Evolutionary conservation across 2,113 vertebrate genomes (phyloP), one percentile per base, ranked within the genome.

Genomic region (Pachypanchax playfairii): DNA sequence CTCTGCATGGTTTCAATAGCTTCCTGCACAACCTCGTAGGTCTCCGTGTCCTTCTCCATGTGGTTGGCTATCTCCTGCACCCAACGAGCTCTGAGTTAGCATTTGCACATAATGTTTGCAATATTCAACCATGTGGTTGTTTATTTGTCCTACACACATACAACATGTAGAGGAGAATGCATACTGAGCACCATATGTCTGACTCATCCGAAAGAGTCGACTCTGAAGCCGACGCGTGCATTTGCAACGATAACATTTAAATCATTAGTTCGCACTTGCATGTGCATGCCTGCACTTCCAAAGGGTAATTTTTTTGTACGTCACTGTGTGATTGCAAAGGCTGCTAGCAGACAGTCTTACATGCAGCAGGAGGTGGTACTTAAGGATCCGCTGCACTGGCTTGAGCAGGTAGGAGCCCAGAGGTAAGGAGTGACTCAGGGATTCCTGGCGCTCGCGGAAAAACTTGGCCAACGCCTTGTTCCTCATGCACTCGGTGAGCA

Each of bases 1-100:
- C 96, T 92, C 91, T 98, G 96, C 97, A 99, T 99, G 4, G 97
- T 99, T 81, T 98, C 96, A 28, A 98, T 98, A 31, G 97, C 97
- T 46, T 99, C 95, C 33, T 95, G 94, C 66, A 99, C 95, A n/a
- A 98, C 94, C 22, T 97, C 94, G 0, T 95, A 96, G 24, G 93
- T 95, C 70, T 98, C 96, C 0, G 95, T 97, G 86, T 96, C 94
- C 87, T 98, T 96, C 86, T 98, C 95, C 73, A 98, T 93, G 90
- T 95, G 97, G 65, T 96, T 98, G 82, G 95, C 94, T 90, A 98
- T 98, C 91, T 99, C 97, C 97, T 99, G 81, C 55, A 85, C 4
- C 3, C 31, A 73, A 22, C 31, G 11, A 14, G 1, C 17, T 47
- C 18, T 8, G 15, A 39, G 17, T 79, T 35, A 73, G n/a, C 53